Conservation (phyloP, 2,113 vertebrate species). For the Laterallus jamaicensis region DNA sequence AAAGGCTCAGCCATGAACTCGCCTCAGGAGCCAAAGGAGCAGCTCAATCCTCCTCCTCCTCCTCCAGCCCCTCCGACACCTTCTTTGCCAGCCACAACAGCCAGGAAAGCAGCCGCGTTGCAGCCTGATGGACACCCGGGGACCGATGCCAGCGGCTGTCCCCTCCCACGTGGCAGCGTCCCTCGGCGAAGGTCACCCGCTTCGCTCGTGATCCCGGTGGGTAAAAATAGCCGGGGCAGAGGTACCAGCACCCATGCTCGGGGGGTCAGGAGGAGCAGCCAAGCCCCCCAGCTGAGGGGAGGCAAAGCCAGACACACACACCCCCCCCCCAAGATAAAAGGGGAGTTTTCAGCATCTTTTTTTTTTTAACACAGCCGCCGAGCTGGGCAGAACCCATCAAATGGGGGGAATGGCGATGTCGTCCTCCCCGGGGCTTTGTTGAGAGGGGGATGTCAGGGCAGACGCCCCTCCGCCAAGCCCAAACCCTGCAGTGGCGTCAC, state of each 20-base stretch:
- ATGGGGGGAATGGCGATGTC: fast-evolving
- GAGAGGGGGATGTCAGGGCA: neutral
- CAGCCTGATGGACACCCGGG: neutral
- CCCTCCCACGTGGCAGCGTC: neutral
- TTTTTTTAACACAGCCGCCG: neutral
- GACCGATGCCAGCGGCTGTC: neutral
- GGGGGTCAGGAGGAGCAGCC: neutral
- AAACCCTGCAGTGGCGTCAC: neutral
- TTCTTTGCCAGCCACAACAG: neutral
- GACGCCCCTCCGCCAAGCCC: neutral
- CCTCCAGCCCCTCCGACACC: neutral
- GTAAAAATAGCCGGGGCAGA: slow-evolving; percentile 42
- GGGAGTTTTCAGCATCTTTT: too few relatives aligned
- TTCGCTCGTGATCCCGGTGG: neutral
- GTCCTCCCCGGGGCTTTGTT: fast-evolving
- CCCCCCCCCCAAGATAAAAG: neutral
- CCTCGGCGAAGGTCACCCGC: neutral
- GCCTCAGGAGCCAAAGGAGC: neutral
- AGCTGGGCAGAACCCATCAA: neutral
- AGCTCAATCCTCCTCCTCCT: neutral
- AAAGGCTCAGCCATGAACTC: neutral
- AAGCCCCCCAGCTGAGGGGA: neutral
- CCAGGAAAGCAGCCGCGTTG: neutral
- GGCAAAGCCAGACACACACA: neutral
- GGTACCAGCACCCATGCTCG: neutral